phyloP scores from a whole-genome alignment of 2,888 invertebrate species.

The Anarsia innoxiella region DNA sequence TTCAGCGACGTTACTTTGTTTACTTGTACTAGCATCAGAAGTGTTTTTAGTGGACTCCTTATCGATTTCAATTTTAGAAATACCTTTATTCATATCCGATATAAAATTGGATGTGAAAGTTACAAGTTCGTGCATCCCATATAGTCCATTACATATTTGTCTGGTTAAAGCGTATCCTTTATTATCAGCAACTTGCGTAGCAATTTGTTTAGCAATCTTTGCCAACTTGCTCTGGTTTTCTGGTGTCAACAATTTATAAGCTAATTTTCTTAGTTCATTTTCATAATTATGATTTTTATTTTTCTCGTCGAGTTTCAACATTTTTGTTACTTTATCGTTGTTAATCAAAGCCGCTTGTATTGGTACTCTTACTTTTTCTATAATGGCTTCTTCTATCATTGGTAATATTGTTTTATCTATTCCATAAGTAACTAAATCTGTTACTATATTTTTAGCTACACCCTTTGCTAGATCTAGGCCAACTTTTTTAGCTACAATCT shows the following conservation, averaged over 20 bases:
- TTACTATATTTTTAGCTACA: conserved; percentile 14
- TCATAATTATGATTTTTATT: conserved; percentile 14
- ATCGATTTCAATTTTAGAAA: too few relatives aligned
- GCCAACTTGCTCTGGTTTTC: not conserved
- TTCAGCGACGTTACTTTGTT: not conserved
- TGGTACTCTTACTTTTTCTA: conserved; percentile 12
- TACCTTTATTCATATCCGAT: conserved; percentile 1
- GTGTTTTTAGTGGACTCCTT: too few relatives aligned
- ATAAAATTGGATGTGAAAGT: conserved; percentile 7
- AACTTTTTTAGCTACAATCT: conserved; percentile 14
- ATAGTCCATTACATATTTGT: too few relatives aligned
- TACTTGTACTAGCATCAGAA: too few relatives aligned
- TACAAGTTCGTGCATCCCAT: too few relatives aligned
- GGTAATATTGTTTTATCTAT: conserved; percentile 16
- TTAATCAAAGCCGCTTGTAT: conserved; percentile 11
- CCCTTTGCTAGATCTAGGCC: conserved; percentile 16
- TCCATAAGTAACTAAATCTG: conserved; percentile 14
- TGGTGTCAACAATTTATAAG: not conserved
- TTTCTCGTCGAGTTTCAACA: conserved; percentile 13
- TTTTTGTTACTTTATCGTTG: conserved; percentile 10
- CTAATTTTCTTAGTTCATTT: not conserved
- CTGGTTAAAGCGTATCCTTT: not conserved
- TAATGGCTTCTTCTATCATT: conserved; percentile 12
- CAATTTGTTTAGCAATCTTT: not conserved
- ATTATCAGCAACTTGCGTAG: not conserved